Base-by-base conservation (phyloP, 2,888 invertebrate species). In the Villa cingulata region DNA sequence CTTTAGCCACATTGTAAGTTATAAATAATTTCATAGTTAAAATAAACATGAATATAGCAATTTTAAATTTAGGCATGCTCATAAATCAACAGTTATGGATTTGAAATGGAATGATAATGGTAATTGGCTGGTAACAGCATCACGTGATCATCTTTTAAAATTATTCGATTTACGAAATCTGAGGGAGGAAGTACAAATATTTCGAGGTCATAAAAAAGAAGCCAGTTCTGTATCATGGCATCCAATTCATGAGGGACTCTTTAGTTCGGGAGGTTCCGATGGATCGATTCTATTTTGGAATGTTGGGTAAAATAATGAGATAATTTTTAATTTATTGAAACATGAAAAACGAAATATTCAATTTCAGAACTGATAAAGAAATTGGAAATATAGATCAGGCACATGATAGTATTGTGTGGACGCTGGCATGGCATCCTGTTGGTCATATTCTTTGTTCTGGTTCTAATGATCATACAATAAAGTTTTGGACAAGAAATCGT, bases 31-130 rank as follows among this genome's bases (percentile, higher is more conserved):
- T 17, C 19, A 20, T 14, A 7, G n/a, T 36, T 5, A n/a, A n/a
- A 20, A 36, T 5, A 12, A 36, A 16, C 39, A 43, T 4, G 9
- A 48, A n/a, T n/a, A n/a, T n/a, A n/a, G n/a, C n/a, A n/a, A n/a
- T n/a, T 14, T 23, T 20, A n/a, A 17, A 34, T n/a, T 14, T 58
- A 86, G 86, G 46, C 97, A 98, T 70, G 97, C 97, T 39, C 98
- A 99, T 70, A 99, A 99, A 72, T 94, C 92, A 47, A 97, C 98
- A 27, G 98, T 98, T 15, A 97, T 97, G 95, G 95, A 97, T 67
- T 77, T 97, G 23, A 90, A 94, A 69, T 99, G 98, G 97, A 99
- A 99, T 71, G 83, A 85, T 45, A 99, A 99, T 74, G 98, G 98
- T 4, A 97, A 98, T 68, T 98, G 98, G 98, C 73, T 99, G 45